Evolutionary conservation across 2,113 vertebrate species (phyloP), one percentile per base, ranked within the genome.

Genomic region (Pseudorectes ferrugineus): DNA sequence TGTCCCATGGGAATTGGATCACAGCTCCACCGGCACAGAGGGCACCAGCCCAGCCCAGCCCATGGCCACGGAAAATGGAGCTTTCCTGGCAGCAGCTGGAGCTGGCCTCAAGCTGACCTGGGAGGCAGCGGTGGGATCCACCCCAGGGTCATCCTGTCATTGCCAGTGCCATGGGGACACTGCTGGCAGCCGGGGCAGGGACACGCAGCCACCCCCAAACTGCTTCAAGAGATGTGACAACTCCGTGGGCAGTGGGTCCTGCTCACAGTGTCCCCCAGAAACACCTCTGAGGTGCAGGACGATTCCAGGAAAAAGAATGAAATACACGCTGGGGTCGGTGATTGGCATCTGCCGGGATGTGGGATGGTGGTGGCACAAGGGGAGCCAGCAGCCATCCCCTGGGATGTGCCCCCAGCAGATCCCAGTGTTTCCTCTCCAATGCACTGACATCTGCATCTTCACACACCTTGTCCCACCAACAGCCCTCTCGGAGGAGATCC

Each of bases 301-400:
- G 1, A 6, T 21, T 9, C 46, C 38, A 36, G 57, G 38, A 11
- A 17, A 15, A 33, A 25, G 7, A 4, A 11, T 6, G 42, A 5
- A 21, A 20, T 14, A 1, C 12, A 4, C 14, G 0, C 40, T 28
- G 57, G 46, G 38, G 5, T 31, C 10, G 2, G 26, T 8, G 55
- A 2, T 15, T 29, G 54, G 54, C 15, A 8, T 8, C 24, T 29
- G 54, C 31, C 0, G 12, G 45, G 45, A 9, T 6, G 20, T 35
- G 55, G 55, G 52, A 5, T 11, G 63, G n/a, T 1, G 42, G 3
- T 49, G 65, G 43, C 35, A 11, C 65, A 4, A 5, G 46, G 45
- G 21, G 10, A 25, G 24, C 16, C 43, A 40, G 63, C 63, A n/a
- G 63, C 35, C 45, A 6, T 28, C 19, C 65, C 54, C 3, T 5